A percentile compares a stretch with the other conserved stretches of the same genome.
phyloP scores from a whole-genome alignment of 1,140 invertebrate genomes.

The Drosophila carrolli region DNA sequence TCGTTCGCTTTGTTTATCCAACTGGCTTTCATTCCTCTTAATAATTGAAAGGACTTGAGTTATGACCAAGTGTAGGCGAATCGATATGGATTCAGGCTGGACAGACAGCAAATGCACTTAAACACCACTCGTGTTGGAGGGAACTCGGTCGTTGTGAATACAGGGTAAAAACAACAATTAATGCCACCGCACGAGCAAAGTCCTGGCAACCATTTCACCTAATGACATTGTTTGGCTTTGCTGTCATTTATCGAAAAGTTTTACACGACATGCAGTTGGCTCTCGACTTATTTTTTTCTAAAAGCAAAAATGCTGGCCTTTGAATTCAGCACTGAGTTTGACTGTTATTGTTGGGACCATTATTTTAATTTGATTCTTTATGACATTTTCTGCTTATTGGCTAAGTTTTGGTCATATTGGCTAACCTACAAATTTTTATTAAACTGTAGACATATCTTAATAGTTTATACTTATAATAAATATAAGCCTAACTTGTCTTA shows the following conservation, averaged over 20 bases:
- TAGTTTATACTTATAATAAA: no score
- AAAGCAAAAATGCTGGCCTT: slow-evolving; percentile 51
- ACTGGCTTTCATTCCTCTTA: slow-evolving; percentile 43
- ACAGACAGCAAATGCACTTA: slow-evolving; percentile 57
- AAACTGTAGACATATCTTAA: no score
- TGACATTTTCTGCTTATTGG: background rate
- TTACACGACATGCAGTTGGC: slow-evolving; percentile 53
- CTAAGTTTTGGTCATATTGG: no score
- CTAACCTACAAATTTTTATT: background rate
- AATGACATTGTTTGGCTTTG: slow-evolving; percentile 76
- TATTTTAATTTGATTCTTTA: slow-evolving; percentile 69
- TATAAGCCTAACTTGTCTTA: no score
- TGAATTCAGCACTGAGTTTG: slow-evolving; percentile 44
- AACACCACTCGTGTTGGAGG: slow-evolving; percentile 22
- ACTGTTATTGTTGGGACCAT: slow-evolving; percentile 23
- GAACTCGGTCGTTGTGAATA: slow-evolving; percentile 27
- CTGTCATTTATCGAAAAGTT: slow-evolving; percentile 78
- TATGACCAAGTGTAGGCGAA: slow-evolving; percentile 34
- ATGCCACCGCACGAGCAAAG: slow-evolving; percentile 23
- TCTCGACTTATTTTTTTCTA: background rate
- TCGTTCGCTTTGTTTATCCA: slow-evolving; percentile 27
- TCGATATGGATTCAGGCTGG: slow-evolving; percentile 9
- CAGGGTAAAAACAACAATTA: slow-evolving; percentile 59
- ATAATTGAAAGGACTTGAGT: slow-evolving; percentile 74
- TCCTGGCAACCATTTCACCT: slow-evolving; percentile 61